Evolutionary conservation across 2,888 invertebrate genomes (phyloP), one percentile per base, ranked within the genome.

Genomic region (Mesorhabditis sp.): DNA sequence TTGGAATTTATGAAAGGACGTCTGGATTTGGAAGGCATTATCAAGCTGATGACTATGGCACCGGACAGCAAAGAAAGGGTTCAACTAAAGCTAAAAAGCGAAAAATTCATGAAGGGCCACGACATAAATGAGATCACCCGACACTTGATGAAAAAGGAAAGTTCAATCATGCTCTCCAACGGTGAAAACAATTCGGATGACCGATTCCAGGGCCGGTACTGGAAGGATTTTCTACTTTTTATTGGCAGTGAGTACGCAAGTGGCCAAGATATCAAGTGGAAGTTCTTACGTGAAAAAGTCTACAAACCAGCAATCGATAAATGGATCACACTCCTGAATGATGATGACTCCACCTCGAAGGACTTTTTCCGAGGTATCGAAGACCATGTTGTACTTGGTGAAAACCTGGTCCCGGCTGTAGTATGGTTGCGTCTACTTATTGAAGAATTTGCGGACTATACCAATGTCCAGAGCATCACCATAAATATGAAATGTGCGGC

Each of bases 291-390:
- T 50, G n/a, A 50, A 50, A 50, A 50, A 50, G 58, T 13, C 58
- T 50, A 13, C 10, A n/a, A 10, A 13, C 10, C 58, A 50, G 58
- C 7, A 50, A n/a, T n/a, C 7, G 58, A 50, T 13, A 50, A 50
- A 50, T 50, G 58, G 58, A 10, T 50, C 10, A n/a, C 7, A 10
- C 1, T 50, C n/a, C n/a, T 50, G 58, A 50, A 50, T 50, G 58
- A 50, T 50, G 58, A 50, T n/a, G 58, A 50, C n/a, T 50, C 58
- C 7, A 13, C 58, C 7, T 13, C 58, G n/a, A 50, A 50, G n/a
- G 58, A 50, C n/a, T 50, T 50, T n/a, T 50, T 50, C 58, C n/a
- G 7, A 50, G 58, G 58, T n/a, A 50, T 50, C n/a, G 58, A 50
- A n/a, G 58, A 50, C n/a, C 58, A 50, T 50, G 7, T 50, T 10